A percentile compares a stretch with the other conserved stretches of the same genome.
phyloP scores from a whole-genome alignment of 92 coral and sea anemone species.

The Bergia puertoricense region DNA sequence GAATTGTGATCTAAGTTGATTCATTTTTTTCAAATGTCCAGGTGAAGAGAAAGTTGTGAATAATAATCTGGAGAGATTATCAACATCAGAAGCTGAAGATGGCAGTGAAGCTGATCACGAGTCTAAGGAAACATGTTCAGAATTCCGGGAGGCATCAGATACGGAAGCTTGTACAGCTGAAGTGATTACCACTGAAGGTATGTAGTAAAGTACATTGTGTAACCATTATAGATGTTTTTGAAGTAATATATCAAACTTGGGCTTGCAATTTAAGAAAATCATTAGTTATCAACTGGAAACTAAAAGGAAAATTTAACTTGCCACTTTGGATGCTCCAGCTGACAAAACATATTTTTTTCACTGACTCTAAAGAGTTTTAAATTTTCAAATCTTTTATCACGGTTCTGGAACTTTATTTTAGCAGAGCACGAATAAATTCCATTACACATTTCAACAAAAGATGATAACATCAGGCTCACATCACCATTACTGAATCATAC shows the following conservation, averaged over 20 bases:
- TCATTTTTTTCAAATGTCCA: neutral
- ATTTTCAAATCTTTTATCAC: too few species aligned
- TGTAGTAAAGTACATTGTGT: neutral
- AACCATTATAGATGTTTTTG: neutral
- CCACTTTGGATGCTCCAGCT: too few species aligned
- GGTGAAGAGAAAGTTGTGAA: constrained; percentile 11
- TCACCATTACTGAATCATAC: too few species aligned
- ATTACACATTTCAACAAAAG: too few species aligned
- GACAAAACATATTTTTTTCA: too few species aligned
- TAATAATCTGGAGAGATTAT: constrained; percentile 8
- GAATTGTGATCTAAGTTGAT: neutral
- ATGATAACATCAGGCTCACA: too few species aligned
- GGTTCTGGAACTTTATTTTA: too few species aligned
- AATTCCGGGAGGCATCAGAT: neutral
- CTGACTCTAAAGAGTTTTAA: too few species aligned
- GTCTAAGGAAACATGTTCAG: neutral
- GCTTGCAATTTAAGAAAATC: neutral
- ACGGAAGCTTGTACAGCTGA: neutral
- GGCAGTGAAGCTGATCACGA: constrained; percentile 3
- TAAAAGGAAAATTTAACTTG: too few species aligned
- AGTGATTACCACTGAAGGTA: neutral
- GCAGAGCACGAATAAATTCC: too few species aligned
- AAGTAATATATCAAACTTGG: too few species aligned
- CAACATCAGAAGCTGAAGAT: neutral
- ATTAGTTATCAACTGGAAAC: neutral